phyloP scores from a whole-genome alignment of 2,113 vertebrate genomes.

The Pollachius pollachius region DNA sequence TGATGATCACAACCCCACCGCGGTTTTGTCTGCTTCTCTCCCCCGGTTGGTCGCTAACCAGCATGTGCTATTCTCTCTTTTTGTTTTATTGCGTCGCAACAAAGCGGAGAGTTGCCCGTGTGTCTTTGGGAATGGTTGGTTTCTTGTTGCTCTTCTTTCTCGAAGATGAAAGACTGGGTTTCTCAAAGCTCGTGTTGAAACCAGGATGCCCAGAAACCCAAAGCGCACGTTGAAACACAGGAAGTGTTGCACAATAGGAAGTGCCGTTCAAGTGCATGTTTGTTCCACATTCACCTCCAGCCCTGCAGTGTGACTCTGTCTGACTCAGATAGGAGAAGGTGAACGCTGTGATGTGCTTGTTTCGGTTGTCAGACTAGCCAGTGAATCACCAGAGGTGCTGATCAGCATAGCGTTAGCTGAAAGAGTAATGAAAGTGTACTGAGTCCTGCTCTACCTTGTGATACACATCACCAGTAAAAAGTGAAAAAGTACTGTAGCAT shows the following conservation, averaged over 20 bases:
- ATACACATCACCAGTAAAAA: no score
- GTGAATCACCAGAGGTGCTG: no score
- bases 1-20: no score
- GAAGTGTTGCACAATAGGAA: constrained; percentile 77
- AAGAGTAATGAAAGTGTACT: no score
- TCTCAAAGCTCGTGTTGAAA: background rate
- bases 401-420: no score
- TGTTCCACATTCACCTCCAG: constrained; percentile 34
- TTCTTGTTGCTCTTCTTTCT: background rate
- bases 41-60: no score
- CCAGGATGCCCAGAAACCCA: constrained; percentile 38
- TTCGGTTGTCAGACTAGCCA: background rate
- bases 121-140: background rate
- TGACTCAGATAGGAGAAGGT: background rate
- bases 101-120: no score
- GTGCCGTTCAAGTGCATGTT: constrained; percentile 37
- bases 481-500: no score
- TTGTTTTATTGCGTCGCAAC: no score
- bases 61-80: no score
- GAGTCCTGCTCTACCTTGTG: no score
- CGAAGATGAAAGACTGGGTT: background rate
- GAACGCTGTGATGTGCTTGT: background rate
- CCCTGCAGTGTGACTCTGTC: background rate
- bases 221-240: constrained; percentile 61
- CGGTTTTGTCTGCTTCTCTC: no score